These are phyloP conservation scores for Helogale parvula DNA, from an alignment of 2,113 vertebrate species.

Conservation along the genomic window DNA sequence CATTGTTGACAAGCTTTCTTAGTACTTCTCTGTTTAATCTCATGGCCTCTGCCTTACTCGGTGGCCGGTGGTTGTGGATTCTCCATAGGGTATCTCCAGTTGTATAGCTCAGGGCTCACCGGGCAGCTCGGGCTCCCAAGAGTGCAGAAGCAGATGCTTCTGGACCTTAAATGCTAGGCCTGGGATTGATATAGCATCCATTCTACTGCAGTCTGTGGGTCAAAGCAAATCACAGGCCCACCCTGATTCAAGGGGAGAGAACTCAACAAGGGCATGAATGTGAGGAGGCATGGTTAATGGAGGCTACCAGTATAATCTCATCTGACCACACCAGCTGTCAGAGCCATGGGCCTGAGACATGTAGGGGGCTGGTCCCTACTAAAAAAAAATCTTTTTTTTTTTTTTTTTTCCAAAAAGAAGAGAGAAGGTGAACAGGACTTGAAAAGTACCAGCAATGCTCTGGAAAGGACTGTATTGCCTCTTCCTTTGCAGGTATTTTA, in stretches of 20 bases:
- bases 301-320: background rate
- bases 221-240: background rate
- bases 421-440: background rate
- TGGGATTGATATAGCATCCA: background rate
- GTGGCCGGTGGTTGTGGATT: background rate
- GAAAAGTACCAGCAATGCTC: background rate
- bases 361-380: background rate
- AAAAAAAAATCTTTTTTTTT: background rate
- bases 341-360: background rate
- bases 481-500: background rate
- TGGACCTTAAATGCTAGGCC: background rate
- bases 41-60: background rate
- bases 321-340: background rate
- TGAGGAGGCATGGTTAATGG: background rate
- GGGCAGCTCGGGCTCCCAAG: background rate
- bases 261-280: background rate
- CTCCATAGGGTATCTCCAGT: background rate
- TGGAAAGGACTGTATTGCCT: background rate
- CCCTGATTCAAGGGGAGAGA: background rate
- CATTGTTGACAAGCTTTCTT: background rate
- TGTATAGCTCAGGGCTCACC: background rate
- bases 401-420: background rate
- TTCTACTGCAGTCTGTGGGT: background rate
- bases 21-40: background rate
- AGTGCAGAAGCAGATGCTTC: background rate